These are phyloP conservation scores for Dicroscelio sp. DNA, from an alignment of 2,888 invertebrate genomes.

Conservation along the genomic window DNA sequence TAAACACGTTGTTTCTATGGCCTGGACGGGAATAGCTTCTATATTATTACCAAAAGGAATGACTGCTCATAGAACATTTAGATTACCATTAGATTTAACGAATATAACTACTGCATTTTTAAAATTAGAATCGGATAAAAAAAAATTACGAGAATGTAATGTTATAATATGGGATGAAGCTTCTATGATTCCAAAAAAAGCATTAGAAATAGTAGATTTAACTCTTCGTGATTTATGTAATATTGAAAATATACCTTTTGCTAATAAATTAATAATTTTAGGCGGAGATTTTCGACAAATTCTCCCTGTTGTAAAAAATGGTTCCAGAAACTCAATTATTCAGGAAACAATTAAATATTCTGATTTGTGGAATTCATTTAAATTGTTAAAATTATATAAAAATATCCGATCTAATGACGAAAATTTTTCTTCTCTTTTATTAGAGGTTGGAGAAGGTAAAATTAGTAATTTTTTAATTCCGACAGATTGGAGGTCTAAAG, in stretches of 20 bases:
- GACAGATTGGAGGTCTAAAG: background rate
- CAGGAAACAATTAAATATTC: background rate
- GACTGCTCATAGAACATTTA: no score
- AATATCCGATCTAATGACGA: background rate
- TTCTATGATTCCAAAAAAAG: constrained; percentile 54
- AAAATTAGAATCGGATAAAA: constrained; percentile 7
- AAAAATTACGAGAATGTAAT: constrained; percentile 6
- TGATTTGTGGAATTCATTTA: background rate
- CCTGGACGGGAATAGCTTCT: no score
- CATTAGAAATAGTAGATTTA: constrained; percentile 44
- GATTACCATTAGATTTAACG: background rate
- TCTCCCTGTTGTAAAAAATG: constrained; percentile 17
- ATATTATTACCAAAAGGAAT: constrained; percentile 10
- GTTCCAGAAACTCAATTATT: background rate
- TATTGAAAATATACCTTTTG: constrained; percentile 1
- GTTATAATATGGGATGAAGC: no score
- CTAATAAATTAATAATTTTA: no score
- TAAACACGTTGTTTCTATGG: constrained; percentile 1
- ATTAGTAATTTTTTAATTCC: constrained; percentile 6
- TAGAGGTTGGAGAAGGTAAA: background rate
- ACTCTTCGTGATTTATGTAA: constrained; percentile 28
- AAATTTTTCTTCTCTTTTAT: background rate
- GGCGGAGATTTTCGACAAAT: constrained; percentile 16
- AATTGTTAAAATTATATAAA: background rate
- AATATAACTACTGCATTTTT: background rate